Evolutionary conservation across 2,797 vertebrate genomes (phyloP).

Genomic region (Ambastaia sidthimunki): DNA sequence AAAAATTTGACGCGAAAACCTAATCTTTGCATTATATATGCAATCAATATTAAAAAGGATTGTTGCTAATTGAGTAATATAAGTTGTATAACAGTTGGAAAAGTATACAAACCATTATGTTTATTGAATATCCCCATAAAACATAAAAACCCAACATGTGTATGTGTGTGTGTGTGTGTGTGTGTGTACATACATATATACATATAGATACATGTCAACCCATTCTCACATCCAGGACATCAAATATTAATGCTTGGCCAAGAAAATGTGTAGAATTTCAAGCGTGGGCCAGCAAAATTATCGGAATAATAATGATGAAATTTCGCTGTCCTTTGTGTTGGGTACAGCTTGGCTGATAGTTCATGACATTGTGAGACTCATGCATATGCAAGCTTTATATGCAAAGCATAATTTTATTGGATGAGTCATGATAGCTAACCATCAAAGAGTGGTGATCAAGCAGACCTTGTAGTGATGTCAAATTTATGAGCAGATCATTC

Average conservation of each 20-base stretch:
- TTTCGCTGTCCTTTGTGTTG: neutral
- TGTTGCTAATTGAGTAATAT: no score
- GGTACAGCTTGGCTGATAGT: neutral
- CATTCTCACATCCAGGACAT: constrained; percentile 1
- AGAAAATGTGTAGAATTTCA: constrained; percentile 9
- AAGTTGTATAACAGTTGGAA: no score
- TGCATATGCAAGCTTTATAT: constrained; percentile 14
- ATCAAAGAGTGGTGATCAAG: constrained; percentile 41
- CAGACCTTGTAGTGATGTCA: constrained; percentile 17
- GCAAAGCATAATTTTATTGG: constrained; percentile 12
- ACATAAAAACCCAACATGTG: no score
- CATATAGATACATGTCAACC: neutral
- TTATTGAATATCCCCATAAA: no score
- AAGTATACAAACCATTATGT: no score
- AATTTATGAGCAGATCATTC: constrained; percentile 22
- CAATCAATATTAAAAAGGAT: no score
- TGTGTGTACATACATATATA: neutral
- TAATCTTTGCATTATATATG: no score
- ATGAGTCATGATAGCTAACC: constrained; percentile 13
- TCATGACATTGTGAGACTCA: neutral
- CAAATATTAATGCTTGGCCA: neutral
- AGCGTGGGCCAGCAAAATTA: neutral
- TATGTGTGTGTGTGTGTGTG: no score
- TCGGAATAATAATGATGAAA: neutral
- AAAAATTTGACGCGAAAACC: no score